Percentiles rank a stretch among this genome's conserved stretches.
Evolutionary conservation across 2,888 invertebrate genomes (phyloP).

Genomic region (Aporophyla nigra): DNA sequence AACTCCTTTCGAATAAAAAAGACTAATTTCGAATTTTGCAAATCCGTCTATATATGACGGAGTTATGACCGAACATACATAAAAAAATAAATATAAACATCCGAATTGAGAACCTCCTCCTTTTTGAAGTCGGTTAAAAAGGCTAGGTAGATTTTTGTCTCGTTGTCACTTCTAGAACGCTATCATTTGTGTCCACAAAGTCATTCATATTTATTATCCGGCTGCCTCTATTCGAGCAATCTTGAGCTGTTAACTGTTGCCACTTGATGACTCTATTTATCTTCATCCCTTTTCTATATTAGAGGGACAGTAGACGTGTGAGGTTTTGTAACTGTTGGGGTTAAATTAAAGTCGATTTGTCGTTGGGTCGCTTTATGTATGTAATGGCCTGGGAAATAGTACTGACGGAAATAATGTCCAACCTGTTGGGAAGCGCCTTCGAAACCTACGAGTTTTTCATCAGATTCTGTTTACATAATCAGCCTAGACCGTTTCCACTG

Average conservation of each 20-base stretch:
- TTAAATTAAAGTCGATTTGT: conserved; percentile 15
- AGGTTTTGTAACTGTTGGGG: not conserved
- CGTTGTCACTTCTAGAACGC: conserved; percentile 38
- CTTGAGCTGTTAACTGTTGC: conserved; percentile 45
- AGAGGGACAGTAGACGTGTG: conserved; percentile 3
- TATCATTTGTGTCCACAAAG: conserved; percentile 17
- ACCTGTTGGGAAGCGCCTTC: not conserved
- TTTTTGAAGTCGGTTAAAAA: too few relatives aligned
- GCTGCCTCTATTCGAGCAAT: conserved; percentile 30
- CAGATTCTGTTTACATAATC: not conserved
- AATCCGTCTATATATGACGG: too few relatives aligned
- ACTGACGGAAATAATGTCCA: not conserved
- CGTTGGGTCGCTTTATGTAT: not conserved
- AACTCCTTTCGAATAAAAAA: too few relatives aligned
- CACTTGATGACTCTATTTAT: conserved; percentile 59
- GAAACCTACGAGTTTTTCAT: not conserved
- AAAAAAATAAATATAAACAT: too few relatives aligned
- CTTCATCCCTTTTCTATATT: conserved; percentile 44
- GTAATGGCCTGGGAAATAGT: not conserved
- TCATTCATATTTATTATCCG: conserved; percentile 61
- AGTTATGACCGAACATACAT: too few relatives aligned
- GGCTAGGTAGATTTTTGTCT: too few relatives aligned
- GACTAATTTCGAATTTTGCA: too few relatives aligned
- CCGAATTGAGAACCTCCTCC: too few relatives aligned
- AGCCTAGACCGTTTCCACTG: too few relatives aligned